These are phyloP conservation scores for Psilopsiagon aymara DNA, from an alignment of 2,113 vertebrate species.

Conservation along the genomic window DNA sequence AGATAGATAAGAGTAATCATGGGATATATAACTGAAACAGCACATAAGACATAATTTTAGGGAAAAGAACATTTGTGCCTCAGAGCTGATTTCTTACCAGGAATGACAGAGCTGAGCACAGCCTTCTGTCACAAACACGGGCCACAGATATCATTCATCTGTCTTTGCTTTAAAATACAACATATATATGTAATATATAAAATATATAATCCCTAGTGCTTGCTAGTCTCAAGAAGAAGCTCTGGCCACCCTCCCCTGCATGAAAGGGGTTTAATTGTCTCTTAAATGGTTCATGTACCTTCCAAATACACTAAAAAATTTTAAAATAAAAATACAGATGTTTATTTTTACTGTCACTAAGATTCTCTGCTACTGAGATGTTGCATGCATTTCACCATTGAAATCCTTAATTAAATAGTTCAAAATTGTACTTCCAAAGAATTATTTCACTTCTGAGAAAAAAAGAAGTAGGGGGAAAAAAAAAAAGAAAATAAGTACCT, in stretches of 20 bases:
- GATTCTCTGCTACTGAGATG: neutral
- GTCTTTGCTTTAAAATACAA: neutral
- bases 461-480: no score
- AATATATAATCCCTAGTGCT: neutral
- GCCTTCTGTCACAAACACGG: neutral
- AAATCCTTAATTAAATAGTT: neutral
- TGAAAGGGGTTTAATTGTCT: neutral
- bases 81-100: neutral
- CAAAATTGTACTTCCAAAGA: neutral
- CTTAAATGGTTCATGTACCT: neutral
- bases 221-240: neutral
- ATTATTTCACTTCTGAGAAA: neutral
- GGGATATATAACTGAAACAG: neutral
- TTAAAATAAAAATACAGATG: neutral
- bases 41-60: neutral
- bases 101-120: neutral
- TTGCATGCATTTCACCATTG: neutral
- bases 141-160: neutral
- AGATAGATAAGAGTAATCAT: neutral
- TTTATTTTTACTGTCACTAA: neutral
- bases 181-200: neutral
- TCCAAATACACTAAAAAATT: neutral
- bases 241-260: neutral
- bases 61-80: neutral
- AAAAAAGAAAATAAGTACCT: neutral